Conservation (phyloP, 1,140 invertebrate genomes). For the Campoletis sonorensis region DNA sequence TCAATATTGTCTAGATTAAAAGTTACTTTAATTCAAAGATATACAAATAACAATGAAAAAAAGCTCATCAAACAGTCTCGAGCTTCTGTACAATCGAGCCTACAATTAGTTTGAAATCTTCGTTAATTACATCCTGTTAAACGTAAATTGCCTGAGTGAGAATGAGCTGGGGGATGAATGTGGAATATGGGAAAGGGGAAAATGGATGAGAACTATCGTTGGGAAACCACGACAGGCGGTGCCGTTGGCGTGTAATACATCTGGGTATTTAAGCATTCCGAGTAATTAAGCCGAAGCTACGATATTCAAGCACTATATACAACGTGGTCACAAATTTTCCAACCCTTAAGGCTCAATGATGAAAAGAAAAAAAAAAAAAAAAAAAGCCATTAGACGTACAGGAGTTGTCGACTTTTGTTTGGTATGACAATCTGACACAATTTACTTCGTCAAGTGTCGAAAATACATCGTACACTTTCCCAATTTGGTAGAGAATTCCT, state of each 20-base stretch:
- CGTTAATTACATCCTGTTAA: conserved; percentile 61
- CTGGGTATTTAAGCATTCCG: conserved; percentile 63
- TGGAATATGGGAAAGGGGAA: conserved; percentile 10
- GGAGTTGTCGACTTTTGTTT: background rate
- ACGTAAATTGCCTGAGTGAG: conserved; percentile 10
- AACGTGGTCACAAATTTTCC: background rate
- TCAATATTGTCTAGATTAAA: background rate
- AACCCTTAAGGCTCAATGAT: too few relatives aligned
- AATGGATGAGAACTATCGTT: conserved; percentile 34
- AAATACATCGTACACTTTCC: too few relatives aligned
- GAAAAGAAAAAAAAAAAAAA: too few relatives aligned
- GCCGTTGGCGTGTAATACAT: conserved; percentile 57
- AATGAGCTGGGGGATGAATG: background rate
- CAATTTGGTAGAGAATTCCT: too few relatives aligned
- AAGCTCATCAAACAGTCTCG: background rate
- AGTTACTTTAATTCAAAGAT: background rate
- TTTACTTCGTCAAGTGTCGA: too few relatives aligned
- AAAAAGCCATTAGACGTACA: background rate
- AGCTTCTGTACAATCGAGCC: conserved; percentile 31
- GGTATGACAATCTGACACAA: too few relatives aligned
- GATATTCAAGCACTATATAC: conserved; percentile 19
- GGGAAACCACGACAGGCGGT: conserved; percentile 33
- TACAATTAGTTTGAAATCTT: conserved; percentile 60
- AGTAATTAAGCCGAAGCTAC: conserved; percentile 58
- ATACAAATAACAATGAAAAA: background rate